Conservation (phyloP, 2,113 vertebrate species). For the Xerus inauris region DNA sequence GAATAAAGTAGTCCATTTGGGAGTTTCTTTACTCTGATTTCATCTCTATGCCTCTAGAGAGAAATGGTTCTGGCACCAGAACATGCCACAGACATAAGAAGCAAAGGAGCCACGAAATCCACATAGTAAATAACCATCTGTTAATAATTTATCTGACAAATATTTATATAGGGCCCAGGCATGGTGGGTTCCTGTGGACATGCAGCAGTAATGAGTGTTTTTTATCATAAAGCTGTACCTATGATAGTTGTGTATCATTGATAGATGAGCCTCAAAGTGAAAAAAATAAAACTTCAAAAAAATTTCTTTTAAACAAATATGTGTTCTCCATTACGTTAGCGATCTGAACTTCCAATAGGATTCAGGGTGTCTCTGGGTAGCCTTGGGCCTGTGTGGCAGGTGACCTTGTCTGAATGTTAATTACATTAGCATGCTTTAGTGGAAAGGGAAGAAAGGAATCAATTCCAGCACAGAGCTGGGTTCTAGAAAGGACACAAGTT, state of each 20-base stretch:
- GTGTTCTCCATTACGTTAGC: not conserved
- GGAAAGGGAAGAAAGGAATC: not conserved
- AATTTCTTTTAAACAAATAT: not conserved
- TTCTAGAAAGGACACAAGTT: not conserved
- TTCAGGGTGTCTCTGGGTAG: not conserved
- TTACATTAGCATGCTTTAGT: not conserved
- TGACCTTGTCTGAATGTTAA: not conserved
- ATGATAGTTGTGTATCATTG: not conserved
- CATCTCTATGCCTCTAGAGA: constrained; percentile 59
- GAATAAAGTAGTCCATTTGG: constrained; percentile 53
- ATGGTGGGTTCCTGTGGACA: not conserved
- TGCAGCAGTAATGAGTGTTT: not conserved
- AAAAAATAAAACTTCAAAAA: constrained; percentile 15
- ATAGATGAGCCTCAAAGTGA: not conserved
- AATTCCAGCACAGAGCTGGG: not conserved
- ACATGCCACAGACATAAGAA: constrained; percentile 29
- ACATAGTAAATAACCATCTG: constrained; percentile 62
- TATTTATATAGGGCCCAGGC: constrained; percentile 8
- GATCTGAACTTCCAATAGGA: not conserved
- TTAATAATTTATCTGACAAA: constrained; percentile 60
- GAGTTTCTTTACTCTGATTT: constrained; percentile 60
- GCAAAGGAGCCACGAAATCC: constrained; percentile 32
- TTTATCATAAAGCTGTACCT: not conserved
- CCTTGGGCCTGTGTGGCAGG: not conserved
- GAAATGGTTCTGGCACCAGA: constrained; percentile 58